Conservation (phyloP, 2,888 invertebrate genomes). For the Tortricodes alternella region DNA sequence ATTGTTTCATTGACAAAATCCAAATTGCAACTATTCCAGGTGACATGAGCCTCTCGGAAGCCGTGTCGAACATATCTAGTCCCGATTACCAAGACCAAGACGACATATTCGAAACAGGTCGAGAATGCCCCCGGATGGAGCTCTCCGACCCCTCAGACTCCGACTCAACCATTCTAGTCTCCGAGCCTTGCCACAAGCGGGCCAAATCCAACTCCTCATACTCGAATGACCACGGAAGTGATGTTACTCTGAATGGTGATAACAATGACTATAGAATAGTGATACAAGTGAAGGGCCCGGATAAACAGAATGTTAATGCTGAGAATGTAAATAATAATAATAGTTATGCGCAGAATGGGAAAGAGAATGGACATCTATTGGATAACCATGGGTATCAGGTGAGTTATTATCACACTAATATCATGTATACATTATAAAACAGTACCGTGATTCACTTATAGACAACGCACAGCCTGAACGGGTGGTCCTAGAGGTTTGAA, state of each 20-base stretch:
- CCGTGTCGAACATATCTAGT: conserved; percentile 94
- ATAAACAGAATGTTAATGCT: conserved; percentile 64
- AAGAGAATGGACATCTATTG: conserved; percentile 77
- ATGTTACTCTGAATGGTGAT: conserved; percentile 80
- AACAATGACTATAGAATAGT: conserved; percentile 87
- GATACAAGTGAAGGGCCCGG: conserved; percentile 85
- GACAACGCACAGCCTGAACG: too few species aligned
- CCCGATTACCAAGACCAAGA: conserved; percentile 95
- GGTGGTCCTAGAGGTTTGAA: too few species aligned
- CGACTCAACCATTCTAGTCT: conserved; percentile 93
- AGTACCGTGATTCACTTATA: too few species aligned
- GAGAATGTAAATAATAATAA: conserved; percentile 69
- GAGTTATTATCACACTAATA: too few species aligned
- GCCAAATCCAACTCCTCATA: conserved; percentile 73
- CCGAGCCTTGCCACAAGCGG: conserved; percentile 86
- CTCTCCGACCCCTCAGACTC: conserved; percentile 95
- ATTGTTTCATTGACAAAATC: too few species aligned
- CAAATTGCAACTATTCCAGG: conserved; percentile 72
- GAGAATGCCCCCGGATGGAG: conserved; percentile 91
- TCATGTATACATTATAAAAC: too few species aligned
- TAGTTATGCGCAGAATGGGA: conserved; percentile 73
- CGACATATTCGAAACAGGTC: conserved; percentile 89
- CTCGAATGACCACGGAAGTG: conserved; percentile 81
- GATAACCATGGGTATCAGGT: conserved; percentile 84
- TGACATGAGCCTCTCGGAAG: conserved; percentile 92